Evolutionary conservation across 2,888 invertebrate species (phyloP), one percentile per base, ranked within the genome.

Genomic region (Lasioglossum calceatum): DNA sequence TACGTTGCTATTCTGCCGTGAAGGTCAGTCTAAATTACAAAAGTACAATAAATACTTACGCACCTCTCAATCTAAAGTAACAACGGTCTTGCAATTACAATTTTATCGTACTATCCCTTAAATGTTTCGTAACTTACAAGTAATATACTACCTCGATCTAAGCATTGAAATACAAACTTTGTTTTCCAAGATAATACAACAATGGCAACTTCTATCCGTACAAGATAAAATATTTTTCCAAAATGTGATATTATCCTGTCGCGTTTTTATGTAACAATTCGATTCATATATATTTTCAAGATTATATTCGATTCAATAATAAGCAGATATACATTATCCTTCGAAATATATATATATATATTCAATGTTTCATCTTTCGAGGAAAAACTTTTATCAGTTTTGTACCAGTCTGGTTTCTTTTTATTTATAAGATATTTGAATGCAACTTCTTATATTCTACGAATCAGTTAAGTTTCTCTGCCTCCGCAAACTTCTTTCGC

Each of bases 1-100:
- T 42, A 71, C 23, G 12, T 27, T 67, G 27, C 70, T 77, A 39
- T 86, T 16, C 71, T 47, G 54, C n/a, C 32, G 19, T 50, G 36
- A 71, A 79, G 82, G 74, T 81, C 27, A 16, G 42, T 88, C 73
- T 79, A 54, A 72, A 81, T 77, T 76, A 79, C 27, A 77, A 77
- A 79, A 79, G 76, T 83, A 85, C 77, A 81, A 86, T 73, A 87
- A 87, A 87, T 87, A 86, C 47, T 83, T 86, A 74, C 79, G 82
- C 79, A 77, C 79, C 70, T 73, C 76, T 23, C 27, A 10, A 54
- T 77, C 71, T 81, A 87, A 78, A 64, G 42, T 86, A 86, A 86
- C 72, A 79, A 75, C 64, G 76, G 58, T 77, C 58, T 44, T 64
- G 39, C n/a, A 79, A 77, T 80, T 78, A 67, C 74, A 81, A 80